phyloP scores from a whole-genome alignment of 2,888 invertebrate species.

The Bellardia pandia region DNA sequence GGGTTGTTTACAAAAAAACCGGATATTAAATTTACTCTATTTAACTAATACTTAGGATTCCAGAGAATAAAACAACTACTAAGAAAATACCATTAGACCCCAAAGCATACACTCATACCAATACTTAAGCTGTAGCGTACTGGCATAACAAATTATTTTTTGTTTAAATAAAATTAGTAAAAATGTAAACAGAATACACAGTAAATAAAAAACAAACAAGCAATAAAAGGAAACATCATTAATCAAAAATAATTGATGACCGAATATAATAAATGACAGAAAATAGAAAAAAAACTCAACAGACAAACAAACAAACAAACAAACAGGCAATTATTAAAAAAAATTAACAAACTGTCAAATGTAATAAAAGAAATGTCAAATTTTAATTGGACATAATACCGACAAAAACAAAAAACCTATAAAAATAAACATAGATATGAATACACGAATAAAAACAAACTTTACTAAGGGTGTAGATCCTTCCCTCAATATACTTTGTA shows the following conservation, averaged over 20 bases:
- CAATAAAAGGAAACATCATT: slow-evolving; percentile 24
- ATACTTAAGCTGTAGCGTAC: not conserved
- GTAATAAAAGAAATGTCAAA: slow-evolving; percentile 43
- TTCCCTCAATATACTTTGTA: not conserved
- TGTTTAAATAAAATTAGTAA: slow-evolving; percentile 14
- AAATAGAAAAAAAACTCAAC: slow-evolving; percentile 6
- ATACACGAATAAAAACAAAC: not conserved
- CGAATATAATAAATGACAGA: slow-evolving; percentile 30
- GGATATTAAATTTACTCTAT: no score
- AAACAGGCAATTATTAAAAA: not conserved
- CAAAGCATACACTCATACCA: not conserved
- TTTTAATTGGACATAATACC: slow-evolving; percentile 38
- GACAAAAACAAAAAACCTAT: not conserved
- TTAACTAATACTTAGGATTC: no score
- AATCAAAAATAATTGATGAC: slow-evolving; percentile 55
- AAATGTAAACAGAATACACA: slow-evolving; percentile 3
- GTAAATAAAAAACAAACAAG: not conserved
- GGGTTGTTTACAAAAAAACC: no score
- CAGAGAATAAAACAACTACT: no score
- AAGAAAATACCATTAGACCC: no score
- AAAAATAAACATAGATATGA: not conserved
- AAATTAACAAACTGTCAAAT: slow-evolving; percentile 23
- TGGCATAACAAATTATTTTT: not conserved
- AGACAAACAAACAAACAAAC: slow-evolving; percentile 16
- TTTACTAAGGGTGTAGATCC: not conserved